phyloP scores from a whole-genome alignment of 2,888 invertebrate species.

The Brenthis ino region DNA sequence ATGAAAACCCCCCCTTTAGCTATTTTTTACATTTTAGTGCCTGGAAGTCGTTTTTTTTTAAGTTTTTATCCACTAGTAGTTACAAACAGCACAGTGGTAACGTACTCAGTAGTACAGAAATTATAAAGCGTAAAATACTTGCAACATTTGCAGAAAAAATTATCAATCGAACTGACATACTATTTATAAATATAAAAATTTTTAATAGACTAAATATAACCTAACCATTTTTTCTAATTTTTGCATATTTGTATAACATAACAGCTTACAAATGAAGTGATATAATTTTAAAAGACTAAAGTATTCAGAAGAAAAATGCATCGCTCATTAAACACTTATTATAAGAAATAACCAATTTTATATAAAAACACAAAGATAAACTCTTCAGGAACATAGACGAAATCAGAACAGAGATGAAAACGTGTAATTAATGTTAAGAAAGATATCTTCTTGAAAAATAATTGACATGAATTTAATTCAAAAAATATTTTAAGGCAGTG shows the following conservation, averaged over 20 bases:
- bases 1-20: too few relatives aligned
- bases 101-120: too few relatives aligned
- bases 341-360: conserved; percentile 7
- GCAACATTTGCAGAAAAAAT: too few relatives aligned
- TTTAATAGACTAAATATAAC: not conserved
- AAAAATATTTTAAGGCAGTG: conserved; percentile 13
- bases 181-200: too few relatives aligned
- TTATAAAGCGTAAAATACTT: too few relatives aligned
- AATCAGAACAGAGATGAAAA: conserved; percentile 20
- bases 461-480: conserved; percentile 22
- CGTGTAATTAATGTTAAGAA: conserved; percentile 28
- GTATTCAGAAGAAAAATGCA: not conserved
- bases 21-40: too few relatives aligned
- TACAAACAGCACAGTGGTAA: too few relatives aligned
- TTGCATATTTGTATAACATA: not conserved
- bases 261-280: not conserved
- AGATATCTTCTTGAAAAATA: conserved; percentile 23
- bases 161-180: too few relatives aligned
- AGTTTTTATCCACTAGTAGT: too few relatives aligned
- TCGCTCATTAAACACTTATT: conserved; percentile 12
- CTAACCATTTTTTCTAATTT: not conserved
- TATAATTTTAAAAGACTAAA: not conserved
- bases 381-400: not conserved
- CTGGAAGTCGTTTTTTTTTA: too few relatives aligned
- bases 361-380: conserved; percentile 3